Base-by-base conservation (phyloP, 2,113 vertebrate genomes). In the Crotalus tigris region DNA sequence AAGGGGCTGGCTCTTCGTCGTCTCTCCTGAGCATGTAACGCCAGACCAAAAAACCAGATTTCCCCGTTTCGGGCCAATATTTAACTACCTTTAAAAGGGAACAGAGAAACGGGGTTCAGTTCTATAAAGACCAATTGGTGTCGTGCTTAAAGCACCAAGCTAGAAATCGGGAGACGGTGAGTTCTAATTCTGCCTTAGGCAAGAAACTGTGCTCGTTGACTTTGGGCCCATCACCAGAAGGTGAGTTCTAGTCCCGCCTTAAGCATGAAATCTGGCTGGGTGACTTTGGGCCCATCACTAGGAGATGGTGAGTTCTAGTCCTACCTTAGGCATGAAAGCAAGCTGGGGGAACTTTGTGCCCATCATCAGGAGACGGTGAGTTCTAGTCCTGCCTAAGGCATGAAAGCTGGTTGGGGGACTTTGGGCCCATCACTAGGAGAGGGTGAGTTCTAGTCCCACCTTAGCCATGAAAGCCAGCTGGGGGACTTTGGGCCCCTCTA, bases 21-120 rank as follows among this genome's bases (percentile, higher is more conserved):
- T 99, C 99, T 90, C 99, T 98, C 95, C 98, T 98, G 2, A 99
- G 97, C 59, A 99, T 95, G 91, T 99, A 99, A 15, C 99, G 97
- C 99, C 99, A 99, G 10, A 99, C 99, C 0, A 99, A 93, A 94
- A 99, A 99, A 2, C 99, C 99, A 0, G 99, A 99, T 89, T 99
- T 99, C 0, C 99, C 99, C 0, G 98, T 99, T 92, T 99, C 99
- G 0, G 99, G 99, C 99, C 99, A 99, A 95, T 99, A 99, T 94
- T 99, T 99, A 44, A 98, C 99, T 0, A 99, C 98, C 99, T 99
- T 91, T 2, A 59, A 0, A 19, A 92, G 5, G 5, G 39, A 5
- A 21, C 3, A 91, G 88, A 58, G 21, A 29, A 85, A 64, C 19
- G 0, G 26, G 26, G 61, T 69, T 7, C 86, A 39, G 17, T 6